phyloP scores from a whole-genome alignment of 2,888 invertebrate species.

The Schizotus pectinicornis region DNA sequence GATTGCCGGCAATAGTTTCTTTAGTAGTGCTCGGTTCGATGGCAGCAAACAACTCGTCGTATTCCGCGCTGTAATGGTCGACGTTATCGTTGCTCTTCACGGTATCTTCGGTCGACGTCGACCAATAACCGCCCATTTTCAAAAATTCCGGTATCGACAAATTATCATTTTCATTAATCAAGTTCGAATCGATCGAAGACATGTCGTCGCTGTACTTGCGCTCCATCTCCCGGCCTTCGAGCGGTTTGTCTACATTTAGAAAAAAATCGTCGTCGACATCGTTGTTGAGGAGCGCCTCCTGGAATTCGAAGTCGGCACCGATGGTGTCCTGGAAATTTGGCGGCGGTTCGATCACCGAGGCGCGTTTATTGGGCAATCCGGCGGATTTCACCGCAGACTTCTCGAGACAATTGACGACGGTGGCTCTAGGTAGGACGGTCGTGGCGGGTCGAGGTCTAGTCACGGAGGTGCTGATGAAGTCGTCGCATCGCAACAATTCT shows the following conservation, averaged over 20 bases:
- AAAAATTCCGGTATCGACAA: conserved; percentile 62
- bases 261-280: conserved; percentile 31
- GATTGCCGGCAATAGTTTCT: background rate
- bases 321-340: conserved; percentile 51
- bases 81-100: conserved; percentile 43
- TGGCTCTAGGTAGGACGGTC: conserved; percentile 24
- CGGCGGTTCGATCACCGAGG: conserved; percentile 59
- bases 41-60: conserved; percentile 57
- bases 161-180: conserved; percentile 76
- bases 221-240: conserved; percentile 20
- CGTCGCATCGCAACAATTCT: conserved; percentile 76
- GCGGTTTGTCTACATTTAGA: conserved; percentile 16
- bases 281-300: conserved; percentile 54
- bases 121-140: conserved; percentile 44
- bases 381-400: background rate
- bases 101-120: conserved; percentile 44
- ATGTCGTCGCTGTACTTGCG: conserved; percentile 50
- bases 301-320: conserved; percentile 52
- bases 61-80: conserved; percentile 61
- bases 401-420: background rate
- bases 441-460: too few relatives aligned
- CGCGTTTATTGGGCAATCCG: conserved; percentile 41
- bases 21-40: conserved; percentile 54
- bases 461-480: conserved; percentile 56
- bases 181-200: conserved; percentile 63